A percentile compares a stretch with the other conserved stretches of the same genome.
phyloP scores from a whole-genome alignment of 1,140 invertebrate species.

The Drosophila orosa region DNA sequence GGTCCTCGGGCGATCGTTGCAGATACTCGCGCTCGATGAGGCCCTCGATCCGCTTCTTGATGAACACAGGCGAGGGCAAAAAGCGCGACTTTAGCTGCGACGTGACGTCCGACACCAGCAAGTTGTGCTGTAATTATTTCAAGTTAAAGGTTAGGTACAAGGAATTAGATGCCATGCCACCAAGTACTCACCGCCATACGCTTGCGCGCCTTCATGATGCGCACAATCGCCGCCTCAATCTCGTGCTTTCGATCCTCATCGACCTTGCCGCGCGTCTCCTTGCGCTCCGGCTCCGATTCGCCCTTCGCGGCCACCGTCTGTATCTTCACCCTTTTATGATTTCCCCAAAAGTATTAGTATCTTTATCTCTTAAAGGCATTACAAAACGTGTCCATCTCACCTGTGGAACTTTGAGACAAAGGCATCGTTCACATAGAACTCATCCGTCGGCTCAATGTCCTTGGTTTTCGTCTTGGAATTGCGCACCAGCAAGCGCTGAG shows the following conservation, averaged over 20 bases:
- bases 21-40: constrained; percentile 99
- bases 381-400: constrained; percentile 84
- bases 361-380: too few relatives aligned
- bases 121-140: constrained; percentile 89
- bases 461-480: constrained; percentile 93
- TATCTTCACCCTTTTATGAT: constrained; percentile 92
- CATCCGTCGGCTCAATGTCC: constrained; percentile 96
- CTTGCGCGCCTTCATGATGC: constrained; percentile 99
- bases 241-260: constrained; percentile 99
- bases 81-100: constrained; percentile 98
- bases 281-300: constrained; percentile 98
- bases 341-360: not conserved
- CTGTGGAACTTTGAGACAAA: constrained; percentile 99
- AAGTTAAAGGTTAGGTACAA: not conserved
- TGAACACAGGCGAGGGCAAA: constrained; percentile 98
- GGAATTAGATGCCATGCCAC: not conserved
- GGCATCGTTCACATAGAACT: constrained; percentile 98
- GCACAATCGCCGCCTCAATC: constrained; percentile 99
- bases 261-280: constrained; percentile 98
- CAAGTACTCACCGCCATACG: constrained; percentile 90
- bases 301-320: constrained; percentile 98
- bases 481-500: constrained; percentile 97
- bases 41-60: constrained; percentile 99
- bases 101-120: constrained; percentile 98
- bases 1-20: constrained; percentile 97